These are phyloP conservation scores for Malurus alboscapulatus DNA, from an alignment of 2,113 vertebrate species.

Conservation along the genomic window DNA sequence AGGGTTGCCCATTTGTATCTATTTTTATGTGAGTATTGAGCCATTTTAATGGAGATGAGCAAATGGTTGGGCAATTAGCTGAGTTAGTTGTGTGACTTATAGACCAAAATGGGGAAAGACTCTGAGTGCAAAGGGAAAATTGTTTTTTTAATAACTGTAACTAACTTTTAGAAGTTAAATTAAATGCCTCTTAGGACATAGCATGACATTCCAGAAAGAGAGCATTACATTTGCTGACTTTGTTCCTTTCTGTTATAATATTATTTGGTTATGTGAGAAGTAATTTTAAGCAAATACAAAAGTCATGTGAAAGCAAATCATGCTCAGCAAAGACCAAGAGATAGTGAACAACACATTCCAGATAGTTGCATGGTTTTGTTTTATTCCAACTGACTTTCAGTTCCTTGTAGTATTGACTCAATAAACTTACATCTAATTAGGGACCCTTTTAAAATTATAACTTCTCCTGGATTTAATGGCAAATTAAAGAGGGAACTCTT, in stretches of 20 bases:
- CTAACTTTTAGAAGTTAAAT: not conserved
- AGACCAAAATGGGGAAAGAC: not conserved
- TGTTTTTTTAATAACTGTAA: not conserved
- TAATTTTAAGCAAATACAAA: conserved; percentile 9
- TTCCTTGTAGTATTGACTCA: not conserved
- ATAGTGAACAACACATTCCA: conserved; percentile 6
- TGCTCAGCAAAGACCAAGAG: not conserved
- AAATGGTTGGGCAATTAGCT: not conserved
- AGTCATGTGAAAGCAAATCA: not conserved
- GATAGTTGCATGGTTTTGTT: not conserved
- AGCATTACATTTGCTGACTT: not conserved
- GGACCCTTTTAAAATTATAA: not conserved
- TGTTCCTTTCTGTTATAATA: not conserved
- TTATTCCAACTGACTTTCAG: not conserved
- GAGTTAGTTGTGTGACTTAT: not conserved
- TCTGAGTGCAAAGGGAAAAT: not conserved
- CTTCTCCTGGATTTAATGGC: not conserved
- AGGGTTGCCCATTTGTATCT: conserved; percentile 28
- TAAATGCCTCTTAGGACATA: not conserved
- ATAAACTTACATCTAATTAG: conserved; percentile 3
- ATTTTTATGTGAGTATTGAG: conserved; percentile 35
- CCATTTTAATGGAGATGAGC: conserved; percentile 28
- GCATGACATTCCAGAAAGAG: not conserved
- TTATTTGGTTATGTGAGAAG: not conserved
- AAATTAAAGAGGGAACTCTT: not conserved